A percentile compares a stretch with the other conserved stretches of the same genome.
phyloP scores from a whole-genome alignment of 2,113 vertebrate genomes.

The Takifugu bimaculatus region DNA sequence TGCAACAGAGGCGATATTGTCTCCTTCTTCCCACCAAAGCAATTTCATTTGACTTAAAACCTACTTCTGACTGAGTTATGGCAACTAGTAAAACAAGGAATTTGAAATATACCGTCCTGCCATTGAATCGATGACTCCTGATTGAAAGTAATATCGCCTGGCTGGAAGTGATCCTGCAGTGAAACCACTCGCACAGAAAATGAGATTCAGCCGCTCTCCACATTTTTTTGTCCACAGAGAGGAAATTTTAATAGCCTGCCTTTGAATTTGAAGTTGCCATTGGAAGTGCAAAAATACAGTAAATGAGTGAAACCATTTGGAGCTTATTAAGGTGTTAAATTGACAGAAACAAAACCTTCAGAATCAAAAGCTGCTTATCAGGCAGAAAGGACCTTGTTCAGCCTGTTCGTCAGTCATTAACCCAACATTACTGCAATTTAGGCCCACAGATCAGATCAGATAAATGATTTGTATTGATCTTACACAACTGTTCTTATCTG shows the following conservation, averaged over 20 bases:
- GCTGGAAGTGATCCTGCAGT: neutral
- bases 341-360: too few species aligned
- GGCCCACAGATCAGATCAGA: too few species aligned
- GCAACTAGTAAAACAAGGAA: neutral
- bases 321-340: too few species aligned
- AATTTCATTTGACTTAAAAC: neutral
- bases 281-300: too few species aligned
- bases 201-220: neutral
- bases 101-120: neutral
- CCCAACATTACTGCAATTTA: neutral
- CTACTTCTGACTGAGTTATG: too few species aligned
- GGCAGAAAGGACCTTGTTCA: neutral
- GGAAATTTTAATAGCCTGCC: neutral
- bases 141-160: neutral
- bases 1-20: neutral
- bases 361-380: too few species aligned
- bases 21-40: neutral
- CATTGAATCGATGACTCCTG: neutral
- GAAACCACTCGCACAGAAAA: neutral
- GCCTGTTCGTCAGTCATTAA: neutral
- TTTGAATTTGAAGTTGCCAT: neutral
- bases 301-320: neutral
- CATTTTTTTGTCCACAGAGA: neutral
- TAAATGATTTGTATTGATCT: too few species aligned
- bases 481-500: too few species aligned